phyloP scores from a whole-genome alignment of 2,113 vertebrate genomes.

The Pseudorectes ferrugineus region DNA sequence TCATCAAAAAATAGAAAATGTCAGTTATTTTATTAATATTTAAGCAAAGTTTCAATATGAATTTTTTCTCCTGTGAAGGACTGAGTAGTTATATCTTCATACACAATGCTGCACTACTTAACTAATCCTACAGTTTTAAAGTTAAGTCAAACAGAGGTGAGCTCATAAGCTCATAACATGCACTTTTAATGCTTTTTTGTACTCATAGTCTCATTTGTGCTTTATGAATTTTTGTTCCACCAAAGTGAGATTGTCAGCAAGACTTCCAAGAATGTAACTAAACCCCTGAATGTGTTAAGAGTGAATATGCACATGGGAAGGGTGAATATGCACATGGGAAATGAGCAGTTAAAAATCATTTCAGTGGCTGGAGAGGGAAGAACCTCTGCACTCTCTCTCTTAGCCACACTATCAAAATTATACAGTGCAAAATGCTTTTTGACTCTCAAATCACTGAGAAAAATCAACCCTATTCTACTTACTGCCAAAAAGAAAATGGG shows the following conservation, averaged over 20 bases:
- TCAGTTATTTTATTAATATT: neutral
- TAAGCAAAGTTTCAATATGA: neutral
- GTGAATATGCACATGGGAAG: neutral
- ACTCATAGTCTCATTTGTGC: neutral
- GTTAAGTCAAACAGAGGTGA: neutral
- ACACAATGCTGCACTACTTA: neutral
- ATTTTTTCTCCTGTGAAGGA: neutral
- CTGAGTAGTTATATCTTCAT: neutral
- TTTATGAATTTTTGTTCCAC: neutral
- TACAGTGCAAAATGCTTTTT: neutral
- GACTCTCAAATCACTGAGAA: neutral
- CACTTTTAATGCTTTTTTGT: neutral
- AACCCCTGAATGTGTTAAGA: neutral
- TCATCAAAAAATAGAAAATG: accelerated
- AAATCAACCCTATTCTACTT: neutral
- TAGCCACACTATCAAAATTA: neutral
- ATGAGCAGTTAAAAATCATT: neutral
- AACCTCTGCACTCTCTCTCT: neutral
- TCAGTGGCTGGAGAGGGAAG: neutral
- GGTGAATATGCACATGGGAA: neutral
- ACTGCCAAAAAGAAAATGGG: neutral
- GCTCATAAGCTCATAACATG: neutral
- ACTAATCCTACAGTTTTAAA: neutral
- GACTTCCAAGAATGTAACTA: neutral
- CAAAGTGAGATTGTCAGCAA: neutral